Percentiles rank a stretch among this genome's conserved stretches.
These are phyloP conservation scores for Brachionus rotundiformis DNA, from an alignment of 1,140 invertebrate genomes.

Conservation along the genomic window DNA sequence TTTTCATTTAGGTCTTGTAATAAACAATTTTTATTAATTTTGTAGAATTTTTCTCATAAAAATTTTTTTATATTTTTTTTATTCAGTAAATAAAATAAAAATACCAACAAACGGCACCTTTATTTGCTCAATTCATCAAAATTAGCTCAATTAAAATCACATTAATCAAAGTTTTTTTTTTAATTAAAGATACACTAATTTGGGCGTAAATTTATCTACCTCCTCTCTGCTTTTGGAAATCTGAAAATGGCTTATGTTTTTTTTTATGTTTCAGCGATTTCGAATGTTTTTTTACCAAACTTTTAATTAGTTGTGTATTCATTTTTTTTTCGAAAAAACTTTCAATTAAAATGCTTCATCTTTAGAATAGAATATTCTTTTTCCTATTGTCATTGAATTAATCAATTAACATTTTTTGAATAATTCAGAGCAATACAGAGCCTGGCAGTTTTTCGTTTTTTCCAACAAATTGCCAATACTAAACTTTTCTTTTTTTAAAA, in stretches of 20 bases:
- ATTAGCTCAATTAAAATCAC: neutral
- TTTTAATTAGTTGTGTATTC: conserved; percentile 36
- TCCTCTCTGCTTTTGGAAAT: neutral
- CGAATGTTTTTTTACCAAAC: conserved; percentile 2
- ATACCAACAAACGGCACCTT: neutral
- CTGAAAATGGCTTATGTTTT: conserved; percentile 1
- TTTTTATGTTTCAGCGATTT: conserved; percentile 47
- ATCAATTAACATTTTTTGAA: conserved; percentile 44
- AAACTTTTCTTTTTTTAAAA: conserved; percentile 5
- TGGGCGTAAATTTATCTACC: neutral
- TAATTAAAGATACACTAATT: neutral
- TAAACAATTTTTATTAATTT: neutral
- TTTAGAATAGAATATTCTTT: neutral
- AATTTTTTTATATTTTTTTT: neutral
- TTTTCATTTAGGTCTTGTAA: neutral
- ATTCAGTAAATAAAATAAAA: neutral
- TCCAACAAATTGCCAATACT: conserved; percentile 18
- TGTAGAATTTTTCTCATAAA: neutral
- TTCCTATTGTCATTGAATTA: conserved; percentile 9
- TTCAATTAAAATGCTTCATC: conserved; percentile 44
- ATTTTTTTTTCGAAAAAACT: conserved; percentile 6
- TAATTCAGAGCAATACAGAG: conserved; percentile 27
- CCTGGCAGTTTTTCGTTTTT: conserved; percentile 6
- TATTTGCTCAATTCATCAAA: neutral
- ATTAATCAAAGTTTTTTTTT: neutral